Evolutionary conservation across 2,888 invertebrate genomes (phyloP), one percentile per base, ranked within the genome.

Genomic region (Amiota minor): DNA sequence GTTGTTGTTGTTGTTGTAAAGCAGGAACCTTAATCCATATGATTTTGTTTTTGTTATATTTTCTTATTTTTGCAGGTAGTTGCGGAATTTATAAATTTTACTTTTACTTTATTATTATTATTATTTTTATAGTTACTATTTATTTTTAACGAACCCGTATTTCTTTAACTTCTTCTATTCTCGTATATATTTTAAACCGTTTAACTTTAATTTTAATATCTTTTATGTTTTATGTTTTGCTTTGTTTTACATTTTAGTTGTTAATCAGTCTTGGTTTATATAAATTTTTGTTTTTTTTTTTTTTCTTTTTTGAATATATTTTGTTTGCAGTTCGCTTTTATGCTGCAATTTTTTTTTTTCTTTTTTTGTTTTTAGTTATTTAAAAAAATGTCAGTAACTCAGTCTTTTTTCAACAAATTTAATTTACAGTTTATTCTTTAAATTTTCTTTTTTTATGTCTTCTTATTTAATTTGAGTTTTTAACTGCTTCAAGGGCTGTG

Each of bases 1-100:
- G 47, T 68, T 59, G 61, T 68, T 69, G 62, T 64, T 70, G 64
- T 67, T 70, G 70, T 67, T 72, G 73, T 75, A 70, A 71, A 78
- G 81, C 81, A 88, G 88, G 87, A 89, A 88, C 87, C 84, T 88
- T 87, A 87, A 88, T 88, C 88, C 88, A 88, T 89, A 73, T 67
- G 23, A 68, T 46, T 72, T 78, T 56, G 71, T 70, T 64, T 76
- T 74, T 76, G 59, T 49, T 70, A 56, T 55, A 11, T 69, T 69
- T 9, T 56, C 64, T 62, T 16, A 35, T 23, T 73, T 68, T 68
- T 68, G 67, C 50, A 68, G 67, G 65, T 47, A 65, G 45, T 72
- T 20, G 56, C 65, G 64, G 55, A 53, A 23, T 67, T 67, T 72
- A 20, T 56, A 16, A 16, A 56, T 56, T 56, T 50, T 56, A 56